Conservation (phyloP, 2,888 invertebrate species). For the Tachina fera region DNA sequence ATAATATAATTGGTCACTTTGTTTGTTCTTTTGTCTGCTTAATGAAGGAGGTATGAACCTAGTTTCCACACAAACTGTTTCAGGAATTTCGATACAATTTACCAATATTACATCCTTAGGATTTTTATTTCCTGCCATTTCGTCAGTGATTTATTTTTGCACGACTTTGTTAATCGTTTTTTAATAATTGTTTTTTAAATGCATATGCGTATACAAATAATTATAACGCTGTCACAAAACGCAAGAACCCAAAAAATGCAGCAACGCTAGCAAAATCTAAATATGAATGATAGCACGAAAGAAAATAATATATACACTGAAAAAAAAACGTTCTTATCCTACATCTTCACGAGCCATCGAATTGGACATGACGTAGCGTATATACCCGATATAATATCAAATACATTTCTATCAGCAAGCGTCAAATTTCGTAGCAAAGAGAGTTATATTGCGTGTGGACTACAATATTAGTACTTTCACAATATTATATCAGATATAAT, state of each 20-base stretch:
- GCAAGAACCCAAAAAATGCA: neutral
- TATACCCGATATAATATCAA: no score
- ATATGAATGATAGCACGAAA: neutral
- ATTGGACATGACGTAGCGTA: no score
- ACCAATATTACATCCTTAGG: slow-evolving; percentile 52
- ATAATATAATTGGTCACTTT: slow-evolving; percentile 25
- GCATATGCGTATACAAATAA: neutral
- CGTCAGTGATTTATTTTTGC: neutral
- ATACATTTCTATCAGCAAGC: no score
- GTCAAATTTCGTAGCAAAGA: no score
- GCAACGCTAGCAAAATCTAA: neutral
- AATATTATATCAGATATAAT: no score
- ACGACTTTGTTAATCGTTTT: neutral
- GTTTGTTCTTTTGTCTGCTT: slow-evolving; percentile 26
- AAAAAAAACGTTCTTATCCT: no score
- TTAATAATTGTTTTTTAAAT: neutral
- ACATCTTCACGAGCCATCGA: no score
- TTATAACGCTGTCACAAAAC: no score
- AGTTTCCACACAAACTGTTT: slow-evolving; percentile 69
- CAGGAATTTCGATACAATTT: slow-evolving; percentile 66
- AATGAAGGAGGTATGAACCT: slow-evolving; percentile 59
- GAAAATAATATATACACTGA: no score
- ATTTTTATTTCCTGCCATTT: slow-evolving; percentile 29
- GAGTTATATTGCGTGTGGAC: no score
- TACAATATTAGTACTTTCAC: no score